Percentiles rank a stretch among this genome's conserved stretches.
Conservation (phyloP, 2,797 vertebrate species). For the Fistularia tabacaria region DNA sequence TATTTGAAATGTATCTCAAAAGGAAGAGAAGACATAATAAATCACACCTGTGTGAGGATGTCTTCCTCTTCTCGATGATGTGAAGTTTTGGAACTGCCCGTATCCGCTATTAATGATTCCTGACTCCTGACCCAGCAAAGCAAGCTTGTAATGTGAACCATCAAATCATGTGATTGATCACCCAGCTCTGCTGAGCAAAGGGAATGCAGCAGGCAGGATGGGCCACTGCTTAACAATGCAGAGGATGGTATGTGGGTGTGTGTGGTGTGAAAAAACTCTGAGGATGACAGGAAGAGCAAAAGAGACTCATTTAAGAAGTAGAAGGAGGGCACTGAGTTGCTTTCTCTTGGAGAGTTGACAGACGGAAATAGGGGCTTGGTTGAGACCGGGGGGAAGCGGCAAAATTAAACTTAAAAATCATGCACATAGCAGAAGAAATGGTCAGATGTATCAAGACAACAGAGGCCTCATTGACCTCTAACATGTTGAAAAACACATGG, state of each 20-base stretch:
- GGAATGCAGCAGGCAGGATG: constrained; percentile 65
- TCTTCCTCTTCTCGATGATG: constrained; percentile 44
- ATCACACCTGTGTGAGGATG: constrained; percentile 53
- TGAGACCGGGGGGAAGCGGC: constrained; percentile 8
- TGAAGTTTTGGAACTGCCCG: constrained; percentile 40
- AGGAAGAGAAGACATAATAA: constrained; percentile 53
- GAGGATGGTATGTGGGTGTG: constrained; percentile 70
- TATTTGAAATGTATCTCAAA: constrained; percentile 54
- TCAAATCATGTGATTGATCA: constrained; percentile 70
- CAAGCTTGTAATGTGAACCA: constrained; percentile 73
- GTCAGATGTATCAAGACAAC: constrained; percentile 28
- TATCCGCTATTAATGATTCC: constrained; percentile 69
- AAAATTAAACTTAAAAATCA: constrained; percentile 19
- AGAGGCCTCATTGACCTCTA: constrained; percentile 53
- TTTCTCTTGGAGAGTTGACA: constrained; percentile 44
- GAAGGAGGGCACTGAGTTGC: neutral
- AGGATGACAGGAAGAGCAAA: constrained; percentile 36
- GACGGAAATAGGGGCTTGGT: constrained; percentile 39
- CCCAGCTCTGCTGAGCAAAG: constrained; percentile 37
- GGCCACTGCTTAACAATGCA: constrained; percentile 64
- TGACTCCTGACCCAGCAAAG: constrained; percentile 65
- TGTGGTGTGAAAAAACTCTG: constrained; percentile 48
- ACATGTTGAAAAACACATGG: constrained; percentile 42
- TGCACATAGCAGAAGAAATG: constrained; percentile 41
- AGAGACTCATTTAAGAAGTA: constrained; percentile 39